Evolutionary conservation across 1,140 invertebrate species (phyloP).

Genomic region (Probaryconus sp.): DNA sequence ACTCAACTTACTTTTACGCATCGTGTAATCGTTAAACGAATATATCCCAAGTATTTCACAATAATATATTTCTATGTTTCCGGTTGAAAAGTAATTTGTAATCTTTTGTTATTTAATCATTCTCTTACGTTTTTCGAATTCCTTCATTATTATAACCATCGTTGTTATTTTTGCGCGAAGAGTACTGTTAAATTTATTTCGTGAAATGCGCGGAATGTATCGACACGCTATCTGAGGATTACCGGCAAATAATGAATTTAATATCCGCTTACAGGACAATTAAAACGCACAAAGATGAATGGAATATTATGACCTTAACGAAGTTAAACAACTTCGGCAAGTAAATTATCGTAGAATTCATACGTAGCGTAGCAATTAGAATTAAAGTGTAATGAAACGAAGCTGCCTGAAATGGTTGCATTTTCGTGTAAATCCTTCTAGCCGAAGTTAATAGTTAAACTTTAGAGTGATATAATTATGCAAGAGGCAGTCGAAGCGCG

Average conservation of each 20-base stretch:
- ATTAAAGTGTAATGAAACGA: constrained; percentile 38
- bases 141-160: too few species aligned
- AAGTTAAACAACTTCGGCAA: constrained; percentile 30
- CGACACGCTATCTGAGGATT: constrained; percentile 11
- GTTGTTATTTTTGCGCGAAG: too few species aligned
- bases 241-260: constrained; percentile 6
- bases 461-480: constrained; percentile 62
- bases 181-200: not conserved
- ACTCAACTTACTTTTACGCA: constrained; percentile 24
- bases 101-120: too few species aligned
- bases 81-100: too few species aligned
- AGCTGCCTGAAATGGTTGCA: constrained; percentile 29
- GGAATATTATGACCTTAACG: constrained; percentile 26
- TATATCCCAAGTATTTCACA: constrained; percentile 13
- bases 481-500: constrained; percentile 58
- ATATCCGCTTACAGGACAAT: constrained; percentile 9
- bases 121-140: too few species aligned
- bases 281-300: constrained; percentile 17
- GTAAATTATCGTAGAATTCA: constrained; percentile 30
- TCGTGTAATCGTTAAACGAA: constrained; percentile 34
- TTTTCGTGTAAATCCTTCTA: constrained; percentile 47
- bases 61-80: not conserved
- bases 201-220: not conserved
- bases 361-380: constrained; percentile 34
- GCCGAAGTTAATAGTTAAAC: constrained; percentile 56